These are phyloP conservation scores for human (Homo sapiens) DNA, from an alignment of 2,113 vertebrate species.

Conservation along the genomic window GRCh38 chr5:14199001-14199500, in stretches of 20 bases:
- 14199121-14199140: too few relatives aligned
- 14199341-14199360: slow-evolving; percentile 39
- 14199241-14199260: slow-evolving; percentile 17
- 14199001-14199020: too few relatives aligned
- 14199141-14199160: too few relatives aligned
- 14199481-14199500: background rate
- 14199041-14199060: too few relatives aligned
- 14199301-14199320: slow-evolving; percentile 38
- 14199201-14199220: background rate
- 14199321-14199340: background rate
- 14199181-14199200: too few relatives aligned
- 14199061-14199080: too few relatives aligned
- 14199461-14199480: slow-evolving; percentile 47
- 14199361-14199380: slow-evolving; percentile 31
- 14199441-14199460: slow-evolving; percentile 42
- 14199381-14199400: slow-evolving; percentile 50
- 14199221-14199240: background rate
- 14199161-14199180: too few relatives aligned
- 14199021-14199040: too few relatives aligned
- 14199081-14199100: too few relatives aligned
- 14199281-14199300: background rate
- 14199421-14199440: slow-evolving; percentile 57
- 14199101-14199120: too few relatives aligned
- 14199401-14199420: slow-evolving; percentile 18
- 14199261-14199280: background rate